Evolutionary conservation across 2,888 invertebrate species (phyloP), one percentile per base, ranked within the genome.

Genomic region (Acanthosepion pharaonis): DNA sequence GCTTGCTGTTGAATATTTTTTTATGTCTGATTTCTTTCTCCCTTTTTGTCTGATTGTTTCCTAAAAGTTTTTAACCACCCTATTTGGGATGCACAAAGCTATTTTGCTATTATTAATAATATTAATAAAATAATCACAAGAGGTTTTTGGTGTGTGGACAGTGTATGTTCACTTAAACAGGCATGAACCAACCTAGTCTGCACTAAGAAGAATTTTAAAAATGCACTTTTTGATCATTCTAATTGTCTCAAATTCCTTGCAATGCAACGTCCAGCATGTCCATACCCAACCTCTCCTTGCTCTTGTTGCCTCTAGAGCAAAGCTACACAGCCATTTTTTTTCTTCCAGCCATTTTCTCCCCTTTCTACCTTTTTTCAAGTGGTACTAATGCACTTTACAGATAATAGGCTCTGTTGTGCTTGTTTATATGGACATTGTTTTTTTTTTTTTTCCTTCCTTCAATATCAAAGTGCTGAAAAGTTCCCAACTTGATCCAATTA

Each of bases 101-200:
- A 78, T 78, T 78, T 78, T 33, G n/a, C 78, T 78, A 78, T 78
- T 78, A 78, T 78, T 78, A 78, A 78, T 78, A 78, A 78, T 78
- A 78, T 78, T 78, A 78, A 78, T 78, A n/a, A n/a, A 78, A 33
- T 78, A 78, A 78, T 33, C 78, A 8, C 78, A 9, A 78, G 11
- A 9, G 78, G 28, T 78, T 25, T 78, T 33, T 78, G 78, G n/a
- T 78, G 78, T 78, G n/a, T 78, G 15, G n/a, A n/a, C 78, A 9
- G 15, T 78, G 78, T 28, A 25, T 64, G 8, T n/a, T 78, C 78
- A 78, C 78, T 78, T 15, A 33, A 78, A 78, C 78, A 33, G 15
- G 78, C 78, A n/a, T 78, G 78, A 78, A 78, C 33, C 78, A 78
- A 78, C 15, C 33, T 78, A n/a, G 15, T 78, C 78, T 78, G 78